Evolutionary conservation across 1,140 invertebrate species (phyloP), one percentile per base, ranked within the genome.

Genomic region (Mycetomoellerius zeteki): DNA sequence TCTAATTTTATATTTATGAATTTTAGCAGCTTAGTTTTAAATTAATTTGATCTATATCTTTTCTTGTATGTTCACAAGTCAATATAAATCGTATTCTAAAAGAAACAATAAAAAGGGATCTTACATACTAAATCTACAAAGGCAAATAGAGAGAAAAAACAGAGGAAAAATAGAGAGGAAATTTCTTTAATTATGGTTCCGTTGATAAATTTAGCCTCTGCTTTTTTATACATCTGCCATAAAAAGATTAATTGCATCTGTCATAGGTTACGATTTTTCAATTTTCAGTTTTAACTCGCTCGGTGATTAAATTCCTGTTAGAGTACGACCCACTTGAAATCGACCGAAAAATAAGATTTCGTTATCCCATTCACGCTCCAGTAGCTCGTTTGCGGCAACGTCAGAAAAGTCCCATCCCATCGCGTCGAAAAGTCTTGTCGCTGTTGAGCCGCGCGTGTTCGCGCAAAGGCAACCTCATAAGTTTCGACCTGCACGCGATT

Each of bases 381-480:
- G 27, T 27, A 75, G 27, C 54, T 75, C 54, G 78, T 80, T 80
- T 67, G 47, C 43, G 58, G 24, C 43, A 24, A 33, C 62, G 69
- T 81, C 64, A 47, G 27, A 33, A 80, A 82, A 58, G 52, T 43
- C n/a, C n/a, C 64, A 33, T 73, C 67, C 6, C 27, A 30, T 24
- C 27, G 43, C 47, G n/a, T 52, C 62, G 65, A 24, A 16, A 82
- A 81, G 43, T 8, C 24, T 33, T 24, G 37, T 47, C 19, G 43
- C 21, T 21, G 24, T 37, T 27, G 30, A 52, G 47, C n/a, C 12
- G 21, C 33, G 54, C n/a, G 19, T 56, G 21, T 56, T 56, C 21
- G 52, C 54, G 65, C 78, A 85, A 89, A 90, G 73, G 56, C 62
- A 33, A n/a, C 16, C 88, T 88, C 86, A 67, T 90, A 90, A 90